These are phyloP conservation scores for Morpho deidamia DNA, from an alignment of 2,888 invertebrate species.

Conservation along the genomic window DNA sequence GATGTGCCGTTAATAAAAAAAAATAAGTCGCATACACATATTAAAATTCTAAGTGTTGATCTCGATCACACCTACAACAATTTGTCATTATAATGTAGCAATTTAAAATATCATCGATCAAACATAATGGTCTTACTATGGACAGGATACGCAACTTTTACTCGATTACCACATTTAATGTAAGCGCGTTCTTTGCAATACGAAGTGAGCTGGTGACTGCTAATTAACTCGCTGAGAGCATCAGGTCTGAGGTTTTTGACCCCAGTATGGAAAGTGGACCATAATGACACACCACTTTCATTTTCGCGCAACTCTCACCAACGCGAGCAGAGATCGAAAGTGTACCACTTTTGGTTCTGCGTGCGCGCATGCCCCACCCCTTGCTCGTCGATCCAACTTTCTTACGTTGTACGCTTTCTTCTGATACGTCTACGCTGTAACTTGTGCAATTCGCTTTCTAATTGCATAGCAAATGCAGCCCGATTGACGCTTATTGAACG, in stretches of 20 bases:
- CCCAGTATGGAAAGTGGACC: slow-evolving; percentile 72
- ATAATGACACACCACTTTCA: slow-evolving; percentile 79
- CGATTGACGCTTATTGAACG: slow-evolving; percentile 47
- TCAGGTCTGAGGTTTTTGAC: slow-evolving; percentile 59
- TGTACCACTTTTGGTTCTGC: slow-evolving; percentile 72
- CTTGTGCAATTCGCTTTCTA: slow-evolving; percentile 76
- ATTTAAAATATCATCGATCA: slow-evolving; percentile 2
- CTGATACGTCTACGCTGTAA: slow-evolving; percentile 46
- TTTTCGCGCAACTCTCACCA: slow-evolving; percentile 80
- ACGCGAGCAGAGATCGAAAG: slow-evolving; percentile 72
- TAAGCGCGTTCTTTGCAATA: slow-evolving; percentile 5
- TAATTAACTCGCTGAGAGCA: slow-evolving; percentile 54
- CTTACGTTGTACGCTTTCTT: slow-evolving; percentile 71
- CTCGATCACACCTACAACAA: background rate
- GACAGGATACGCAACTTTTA: slow-evolving; percentile 8
- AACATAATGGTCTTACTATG: slow-evolving; percentile 9
- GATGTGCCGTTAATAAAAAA: too few relatives aligned
- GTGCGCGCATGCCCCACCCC: slow-evolving; percentile 59
- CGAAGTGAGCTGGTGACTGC: slow-evolving; percentile 36
- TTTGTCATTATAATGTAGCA: background rate
- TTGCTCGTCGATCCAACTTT: slow-evolving; percentile 52
- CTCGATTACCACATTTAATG: slow-evolving; percentile 13
- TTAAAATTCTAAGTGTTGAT: too few relatives aligned
- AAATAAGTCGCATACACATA: too few relatives aligned
- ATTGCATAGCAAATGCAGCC: slow-evolving; percentile 71